Conservation (phyloP, 1,140 invertebrate genomes). For the Drosophila trapezifrons region DNA sequence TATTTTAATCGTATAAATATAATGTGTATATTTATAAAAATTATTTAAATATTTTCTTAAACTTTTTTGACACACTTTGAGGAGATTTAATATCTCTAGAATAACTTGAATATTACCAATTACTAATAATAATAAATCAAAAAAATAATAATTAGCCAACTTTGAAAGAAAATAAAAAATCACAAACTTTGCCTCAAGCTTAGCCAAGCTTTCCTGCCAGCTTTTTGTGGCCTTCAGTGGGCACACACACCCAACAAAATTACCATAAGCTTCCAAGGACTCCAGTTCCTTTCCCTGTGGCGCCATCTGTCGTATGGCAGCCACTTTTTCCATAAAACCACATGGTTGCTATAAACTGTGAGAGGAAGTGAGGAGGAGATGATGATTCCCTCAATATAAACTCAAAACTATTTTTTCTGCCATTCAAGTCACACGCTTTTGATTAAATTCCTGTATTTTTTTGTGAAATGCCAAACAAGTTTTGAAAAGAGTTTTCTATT, state of each 20-base stretch:
- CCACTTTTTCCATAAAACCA: constrained; percentile 41
- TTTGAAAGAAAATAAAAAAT: neutral
- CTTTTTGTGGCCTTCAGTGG: constrained; percentile 26
- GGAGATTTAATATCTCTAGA: no score
- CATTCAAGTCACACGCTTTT: constrained; percentile 11
- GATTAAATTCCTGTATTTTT: constrained; percentile 16
- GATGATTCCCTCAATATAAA: neutral
- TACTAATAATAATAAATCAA: neutral
- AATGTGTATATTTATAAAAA: no score
- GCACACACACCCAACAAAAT: constrained; percentile 18
- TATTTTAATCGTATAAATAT: no score
- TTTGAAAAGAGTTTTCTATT: neutral
- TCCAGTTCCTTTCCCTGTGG: neutral
- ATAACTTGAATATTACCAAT: no score
- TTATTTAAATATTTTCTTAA: no score
- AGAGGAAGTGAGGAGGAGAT: neutral
- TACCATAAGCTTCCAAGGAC: constrained; percentile 22
- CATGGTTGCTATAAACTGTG: constrained; percentile 41
- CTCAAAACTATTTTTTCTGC: constrained; percentile 10
- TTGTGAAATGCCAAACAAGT: neutral
- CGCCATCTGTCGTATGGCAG: constrained; percentile 37
- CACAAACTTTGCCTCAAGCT: neutral
- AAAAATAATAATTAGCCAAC: neutral
- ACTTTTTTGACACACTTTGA: no score
- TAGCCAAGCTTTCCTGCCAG: neutral